Evolutionary conservation across 2,113 vertebrate species (phyloP).

Genomic region (Glareola pratincola): DNA sequence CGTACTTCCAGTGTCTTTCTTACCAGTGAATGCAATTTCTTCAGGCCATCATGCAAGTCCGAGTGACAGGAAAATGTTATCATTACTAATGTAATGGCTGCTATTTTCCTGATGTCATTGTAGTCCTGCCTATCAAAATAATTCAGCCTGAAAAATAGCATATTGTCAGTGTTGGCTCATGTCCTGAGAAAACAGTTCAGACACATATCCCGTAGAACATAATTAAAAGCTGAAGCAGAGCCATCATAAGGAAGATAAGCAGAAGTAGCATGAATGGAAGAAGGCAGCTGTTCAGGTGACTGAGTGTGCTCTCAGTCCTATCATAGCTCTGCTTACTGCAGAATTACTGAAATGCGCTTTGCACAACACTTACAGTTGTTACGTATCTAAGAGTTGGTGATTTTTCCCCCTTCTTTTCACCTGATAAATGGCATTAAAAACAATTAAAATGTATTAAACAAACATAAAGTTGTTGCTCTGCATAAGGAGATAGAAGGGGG

Average conservation of each 20-base stretch:
- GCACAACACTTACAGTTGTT: neutral
- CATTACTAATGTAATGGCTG: neutral
- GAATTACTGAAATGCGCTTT: neutral
- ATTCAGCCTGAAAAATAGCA: neutral
- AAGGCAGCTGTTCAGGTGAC: neutral
- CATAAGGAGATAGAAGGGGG: neutral
- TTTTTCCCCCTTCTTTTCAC: neutral
- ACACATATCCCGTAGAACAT: neutral
- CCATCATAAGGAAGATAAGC: neutral
- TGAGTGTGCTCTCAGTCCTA: neutral
- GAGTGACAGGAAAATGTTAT: neutral
- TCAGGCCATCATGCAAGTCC: neutral
- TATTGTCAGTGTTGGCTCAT: neutral
- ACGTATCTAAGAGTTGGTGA: neutral
- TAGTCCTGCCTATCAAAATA: neutral
- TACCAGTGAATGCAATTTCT: neutral
- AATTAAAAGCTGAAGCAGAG: neutral
- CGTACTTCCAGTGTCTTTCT: neutral
- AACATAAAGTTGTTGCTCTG: neutral
- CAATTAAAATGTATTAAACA: neutral
- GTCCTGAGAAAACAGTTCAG: neutral
- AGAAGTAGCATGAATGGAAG: neutral
- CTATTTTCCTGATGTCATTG: neutral
- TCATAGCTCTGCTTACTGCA: neutral
- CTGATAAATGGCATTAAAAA: neutral